Evolutionary conservation across 2,888 invertebrate species (phyloP).

Genomic region (Eupithecia vulgata): DNA sequence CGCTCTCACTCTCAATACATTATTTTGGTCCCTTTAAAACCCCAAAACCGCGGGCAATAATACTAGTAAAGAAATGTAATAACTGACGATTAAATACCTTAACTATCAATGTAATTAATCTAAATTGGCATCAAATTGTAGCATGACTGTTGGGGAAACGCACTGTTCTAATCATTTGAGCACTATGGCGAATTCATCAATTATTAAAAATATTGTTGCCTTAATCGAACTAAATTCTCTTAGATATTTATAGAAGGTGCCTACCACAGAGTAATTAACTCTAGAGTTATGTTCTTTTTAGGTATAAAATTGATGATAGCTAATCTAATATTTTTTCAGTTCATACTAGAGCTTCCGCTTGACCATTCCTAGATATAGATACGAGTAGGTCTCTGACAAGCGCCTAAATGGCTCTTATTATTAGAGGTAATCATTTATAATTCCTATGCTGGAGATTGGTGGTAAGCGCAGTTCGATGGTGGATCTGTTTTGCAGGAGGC

Average conservation of each 20-base stretch:
- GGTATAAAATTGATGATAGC: neutral
- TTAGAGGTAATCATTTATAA: no score
- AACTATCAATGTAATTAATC: constrained; percentile 1
- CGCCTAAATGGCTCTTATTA: neutral
- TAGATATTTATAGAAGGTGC: no score
- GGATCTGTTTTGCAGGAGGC: no score
- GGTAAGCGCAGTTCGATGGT: no score
- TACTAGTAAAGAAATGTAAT: neutral
- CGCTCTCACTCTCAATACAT: no score
- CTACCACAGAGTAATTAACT: no score
- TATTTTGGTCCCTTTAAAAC: no score
- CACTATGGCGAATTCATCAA: neutral
- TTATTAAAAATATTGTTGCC: neutral
- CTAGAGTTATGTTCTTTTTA: no score
- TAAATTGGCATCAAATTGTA: constrained; percentile 1
- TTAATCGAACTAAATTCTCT: neutral
- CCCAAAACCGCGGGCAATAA: no score
- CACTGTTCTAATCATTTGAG: neutral
- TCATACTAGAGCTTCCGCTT: neutral
- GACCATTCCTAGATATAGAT: neutral
- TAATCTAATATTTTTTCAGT: neutral
- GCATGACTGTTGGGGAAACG: neutral
- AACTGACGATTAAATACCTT: neutral
- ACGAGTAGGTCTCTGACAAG: no score
- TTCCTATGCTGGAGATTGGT: no score